These are phyloP conservation scores for Heliconius ismenius DNA, from an alignment of 2,888 invertebrate species.

Conservation along the genomic window DNA sequence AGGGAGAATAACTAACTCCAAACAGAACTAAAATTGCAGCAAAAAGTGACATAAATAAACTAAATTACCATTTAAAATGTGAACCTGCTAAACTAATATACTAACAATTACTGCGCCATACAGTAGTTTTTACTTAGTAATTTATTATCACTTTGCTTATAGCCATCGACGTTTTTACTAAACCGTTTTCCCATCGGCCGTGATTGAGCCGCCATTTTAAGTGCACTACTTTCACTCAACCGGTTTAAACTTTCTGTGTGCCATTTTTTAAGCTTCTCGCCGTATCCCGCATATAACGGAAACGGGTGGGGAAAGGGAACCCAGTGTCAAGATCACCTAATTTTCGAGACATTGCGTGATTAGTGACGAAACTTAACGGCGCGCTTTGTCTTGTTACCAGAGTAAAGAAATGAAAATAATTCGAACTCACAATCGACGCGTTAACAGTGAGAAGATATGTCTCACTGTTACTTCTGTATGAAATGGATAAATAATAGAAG, in stretches of 20 bases:
- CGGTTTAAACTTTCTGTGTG: slow-evolving; percentile 9
- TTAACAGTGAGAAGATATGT: neutral
- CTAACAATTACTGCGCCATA: neutral
- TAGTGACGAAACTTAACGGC: neutral
- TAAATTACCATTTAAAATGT: neutral
- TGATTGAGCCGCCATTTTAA: slow-evolving; percentile 28
- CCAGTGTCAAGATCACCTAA: rapidly evolving
- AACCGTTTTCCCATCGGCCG: slow-evolving; percentile 31
- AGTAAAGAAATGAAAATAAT: neutral
- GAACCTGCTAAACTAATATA: neutral
- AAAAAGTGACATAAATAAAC: neutral
- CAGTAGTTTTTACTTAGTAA: neutral
- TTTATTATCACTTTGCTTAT: slow-evolving; percentile 8
- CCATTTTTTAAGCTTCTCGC: neutral
- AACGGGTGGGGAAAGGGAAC: neutral
- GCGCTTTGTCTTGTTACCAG: neutral
- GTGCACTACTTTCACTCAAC: slow-evolving; percentile 14
- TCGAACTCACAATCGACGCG: too few relatives aligned
- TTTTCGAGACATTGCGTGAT: neutral
- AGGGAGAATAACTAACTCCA: too few relatives aligned
- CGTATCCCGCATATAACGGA: neutral
- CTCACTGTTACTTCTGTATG: too few relatives aligned
- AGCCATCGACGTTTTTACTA: slow-evolving; percentile 11
- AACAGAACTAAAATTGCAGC: too few relatives aligned
- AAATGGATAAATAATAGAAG: neutral